These are phyloP conservation scores for Neomonachus schauinslandi DNA, from an alignment of 2,113 vertebrate species.

Conservation along the genomic window DNA sequence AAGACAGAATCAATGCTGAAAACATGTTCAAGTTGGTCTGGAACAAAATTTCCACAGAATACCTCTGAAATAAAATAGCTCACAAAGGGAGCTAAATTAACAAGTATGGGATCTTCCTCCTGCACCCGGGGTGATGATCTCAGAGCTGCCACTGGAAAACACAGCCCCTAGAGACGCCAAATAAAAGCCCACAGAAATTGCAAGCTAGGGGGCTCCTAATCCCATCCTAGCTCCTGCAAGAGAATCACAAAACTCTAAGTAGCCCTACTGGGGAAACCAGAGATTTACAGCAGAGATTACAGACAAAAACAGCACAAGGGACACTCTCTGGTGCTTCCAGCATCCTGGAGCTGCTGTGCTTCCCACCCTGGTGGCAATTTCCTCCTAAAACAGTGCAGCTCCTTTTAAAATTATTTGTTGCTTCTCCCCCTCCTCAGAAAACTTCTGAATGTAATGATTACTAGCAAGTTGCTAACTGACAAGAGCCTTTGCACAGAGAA, in stretches of 20 bases:
- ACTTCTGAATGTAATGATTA: conserved; percentile 40
- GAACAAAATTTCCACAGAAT: conserved; percentile 55
- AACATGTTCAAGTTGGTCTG: conserved; percentile 50
- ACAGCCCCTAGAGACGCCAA: conserved; percentile 9
- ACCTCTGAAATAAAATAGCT: conserved; percentile 62
- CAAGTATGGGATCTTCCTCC: conserved; percentile 26
- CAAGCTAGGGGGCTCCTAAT: neutral
- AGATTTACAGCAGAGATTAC: neutral
- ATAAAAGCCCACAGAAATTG: conserved; percentile 58
- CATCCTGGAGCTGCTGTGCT: conserved; percentile 3
- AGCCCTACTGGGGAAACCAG: neutral
- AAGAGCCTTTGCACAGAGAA: neutral
- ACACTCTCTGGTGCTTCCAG: neutral
- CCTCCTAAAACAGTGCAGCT: conserved; percentile 44
- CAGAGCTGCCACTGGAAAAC: neutral
- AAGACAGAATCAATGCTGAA: conserved; percentile 62
- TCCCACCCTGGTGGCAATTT: conserved; percentile 39
- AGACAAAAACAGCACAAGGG: neutral
- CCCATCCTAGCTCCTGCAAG: neutral
- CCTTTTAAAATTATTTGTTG: conserved; percentile 68
- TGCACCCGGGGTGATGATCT: conserved; percentile 43
- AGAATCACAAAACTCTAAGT: conserved; percentile 9
- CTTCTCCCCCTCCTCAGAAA: neutral
- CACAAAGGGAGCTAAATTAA: conserved; percentile 60
- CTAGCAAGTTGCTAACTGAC: conserved; percentile 19